Conservation (phyloP, 2,113 vertebrate genomes). For the Calyptommatus sinebrachiatus region DNA sequence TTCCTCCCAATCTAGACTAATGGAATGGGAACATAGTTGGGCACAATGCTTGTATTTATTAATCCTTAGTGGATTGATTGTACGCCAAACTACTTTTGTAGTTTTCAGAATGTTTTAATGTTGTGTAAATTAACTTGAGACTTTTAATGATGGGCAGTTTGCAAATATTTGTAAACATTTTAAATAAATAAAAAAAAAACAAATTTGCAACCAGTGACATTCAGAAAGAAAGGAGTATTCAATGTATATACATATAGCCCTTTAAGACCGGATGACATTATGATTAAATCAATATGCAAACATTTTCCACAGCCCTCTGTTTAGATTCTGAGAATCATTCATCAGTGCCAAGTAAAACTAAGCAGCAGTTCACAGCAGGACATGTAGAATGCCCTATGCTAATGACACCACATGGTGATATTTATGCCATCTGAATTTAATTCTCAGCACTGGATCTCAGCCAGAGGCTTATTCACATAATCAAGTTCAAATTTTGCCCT, state of each 20-base stretch:
- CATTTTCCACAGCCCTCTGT: not conserved
- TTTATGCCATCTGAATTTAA: slow-evolving; percentile 10
- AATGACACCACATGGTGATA: slow-evolving; percentile 25
- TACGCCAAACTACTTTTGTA: too few relatives aligned
- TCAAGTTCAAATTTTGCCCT: not conserved
- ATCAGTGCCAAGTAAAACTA: not conserved
- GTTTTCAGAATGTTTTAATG: too few relatives aligned
- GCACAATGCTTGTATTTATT: too few relatives aligned
- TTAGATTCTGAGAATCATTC: slow-evolving; percentile 23
- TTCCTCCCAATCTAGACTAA: too few relatives aligned
- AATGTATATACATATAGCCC: slow-evolving; percentile 23
- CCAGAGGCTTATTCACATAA: not conserved
- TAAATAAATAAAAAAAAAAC: not conserved
- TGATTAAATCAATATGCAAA: slow-evolving; percentile 42
- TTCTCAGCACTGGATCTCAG: slow-evolving; percentile 22
- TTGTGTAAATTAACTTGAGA: too few relatives aligned
- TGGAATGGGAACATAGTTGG: too few relatives aligned
- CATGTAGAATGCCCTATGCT: slow-evolving; percentile 19
- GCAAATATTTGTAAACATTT: too few relatives aligned
- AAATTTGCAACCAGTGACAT: not conserved
- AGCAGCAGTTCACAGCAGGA: not conserved
- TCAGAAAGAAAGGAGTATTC: slow-evolving; percentile 24
- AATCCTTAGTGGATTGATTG: too few relatives aligned
- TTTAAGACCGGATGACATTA: slow-evolving; percentile 35
- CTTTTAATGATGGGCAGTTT: too few relatives aligned